Percentiles rank a stretch among this genome's conserved stretches.
phyloP scores from a whole-genome alignment of 2,797 vertebrate species.

The Melanotaenia pygmaea region DNA sequence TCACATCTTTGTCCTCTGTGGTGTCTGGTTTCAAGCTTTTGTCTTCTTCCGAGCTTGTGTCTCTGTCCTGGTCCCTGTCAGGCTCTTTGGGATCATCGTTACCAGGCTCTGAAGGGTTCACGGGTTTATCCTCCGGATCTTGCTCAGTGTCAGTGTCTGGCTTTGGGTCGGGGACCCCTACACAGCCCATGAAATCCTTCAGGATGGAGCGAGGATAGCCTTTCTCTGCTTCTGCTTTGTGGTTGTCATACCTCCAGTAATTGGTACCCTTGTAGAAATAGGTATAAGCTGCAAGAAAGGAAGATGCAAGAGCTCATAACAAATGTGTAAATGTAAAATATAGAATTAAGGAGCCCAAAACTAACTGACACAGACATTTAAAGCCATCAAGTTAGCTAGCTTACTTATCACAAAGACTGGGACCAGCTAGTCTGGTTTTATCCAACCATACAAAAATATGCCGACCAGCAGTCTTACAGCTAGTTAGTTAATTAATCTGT shows the following conservation, averaged over 20 bases:
- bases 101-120: conserved; percentile 64
- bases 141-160: conserved; percentile 76
- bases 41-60: conserved; percentile 24
- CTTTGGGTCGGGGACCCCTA: conserved; percentile 74
- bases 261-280: conserved; percentile 95
- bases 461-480: background rate
- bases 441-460: background rate
- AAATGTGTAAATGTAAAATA: background rate
- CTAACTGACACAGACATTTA: too few species aligned
- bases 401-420: too few species aligned
- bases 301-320: conserved; percentile 12
- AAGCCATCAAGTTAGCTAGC: too few species aligned
- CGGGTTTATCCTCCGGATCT: conserved; percentile 39
- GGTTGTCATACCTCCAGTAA: conserved; percentile 97
- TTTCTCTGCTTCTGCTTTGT: conserved; percentile 85
- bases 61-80: conserved; percentile 25
- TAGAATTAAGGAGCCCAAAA: background rate
- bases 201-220: conserved; percentile 96
- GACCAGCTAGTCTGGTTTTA: too few species aligned
- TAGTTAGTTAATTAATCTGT: background rate
- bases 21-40: too few species aligned
- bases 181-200: conserved; percentile 96
- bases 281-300: conserved; percentile 85
- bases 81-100: conserved; percentile 52
- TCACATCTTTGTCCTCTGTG: conserved; percentile 78